Evolutionary conservation across 2,888 invertebrate species (phyloP), one percentile per base, ranked within the genome.

Genomic region (Diaprepes abbreviatus): DNA sequence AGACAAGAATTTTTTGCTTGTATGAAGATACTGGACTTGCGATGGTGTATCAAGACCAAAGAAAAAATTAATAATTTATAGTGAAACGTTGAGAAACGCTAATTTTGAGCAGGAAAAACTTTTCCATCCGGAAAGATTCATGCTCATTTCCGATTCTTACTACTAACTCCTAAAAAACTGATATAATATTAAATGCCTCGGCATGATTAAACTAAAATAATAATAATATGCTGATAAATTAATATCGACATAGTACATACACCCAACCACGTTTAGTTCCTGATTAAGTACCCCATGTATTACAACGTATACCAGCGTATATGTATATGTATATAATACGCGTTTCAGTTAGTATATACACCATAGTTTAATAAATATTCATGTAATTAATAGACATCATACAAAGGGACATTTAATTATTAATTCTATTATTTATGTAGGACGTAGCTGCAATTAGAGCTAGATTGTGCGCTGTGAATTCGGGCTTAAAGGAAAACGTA

Each of bases 371-470:
- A 72, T 72, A 72, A 72, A 72, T 72, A 72, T 72, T 72, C 72
- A 72, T 72, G 72, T 64, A 72, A 72, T 72, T 72, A 72, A 72
- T 72, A 72, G 68, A 68, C 69, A 66, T 72, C 66, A 72, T 66
- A 72, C 72, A 72, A 72, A 72, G 72, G 72, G 66, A 72, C 72
- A 62, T 72, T 72, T 72, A 72, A 72, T 72, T 72, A 72, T 72
- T 72, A 72, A 72, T 72, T 72, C 72, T 68, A 72, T 72, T 69
- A 72, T 72, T 72, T 68, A 69, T 68, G 71, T 71, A 71, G 71
- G 68, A 68, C 71, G 71, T 33, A 66, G 63, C 60, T 66, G 71
- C 71, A 71, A 71, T 71, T 67, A 67, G 71, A 48, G 71, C 57
- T 54, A 59, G 70, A 71, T 71, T 71, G 71, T 71, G 63, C 55